phyloP scores from a whole-genome alignment of 2,797 vertebrate genomes.

The Pipistrellus kuhlii region DNA sequence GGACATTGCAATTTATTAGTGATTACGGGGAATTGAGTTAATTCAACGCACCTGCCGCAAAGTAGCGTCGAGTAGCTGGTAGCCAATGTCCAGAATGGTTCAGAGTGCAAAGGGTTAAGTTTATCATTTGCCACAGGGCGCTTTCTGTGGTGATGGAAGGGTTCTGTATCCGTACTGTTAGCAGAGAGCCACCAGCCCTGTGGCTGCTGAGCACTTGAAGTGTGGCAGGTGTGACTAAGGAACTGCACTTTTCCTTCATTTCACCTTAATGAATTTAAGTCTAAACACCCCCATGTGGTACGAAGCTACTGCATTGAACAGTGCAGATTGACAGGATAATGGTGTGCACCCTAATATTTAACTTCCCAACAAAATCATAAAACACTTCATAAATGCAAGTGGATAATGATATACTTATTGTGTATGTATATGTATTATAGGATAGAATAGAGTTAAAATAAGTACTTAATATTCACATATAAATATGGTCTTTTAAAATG shows the following conservation, averaged over 20 bases:
- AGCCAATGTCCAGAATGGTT: too few species aligned
- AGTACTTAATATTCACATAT: constrained; percentile 16
- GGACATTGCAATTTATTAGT: too few species aligned
- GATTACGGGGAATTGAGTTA: too few species aligned
- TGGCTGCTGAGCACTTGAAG: neutral
- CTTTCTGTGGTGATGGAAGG: neutral
- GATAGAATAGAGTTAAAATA: neutral
- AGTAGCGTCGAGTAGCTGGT: too few species aligned
- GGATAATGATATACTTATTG: neutral
- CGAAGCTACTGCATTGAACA: neutral
- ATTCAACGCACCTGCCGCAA: too few species aligned
- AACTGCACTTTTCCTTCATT: neutral
- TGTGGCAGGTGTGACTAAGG: neutral
- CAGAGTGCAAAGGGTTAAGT: too few species aligned
- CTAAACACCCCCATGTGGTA: neutral
- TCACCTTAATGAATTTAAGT: neutral
- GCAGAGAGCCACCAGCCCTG: neutral
- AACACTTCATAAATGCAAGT: neutral
- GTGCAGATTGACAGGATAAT: neutral
- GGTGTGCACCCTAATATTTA: neutral
- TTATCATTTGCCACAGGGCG: neutral
- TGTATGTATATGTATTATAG: neutral
- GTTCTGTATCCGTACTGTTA: neutral
- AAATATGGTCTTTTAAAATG: constrained; percentile 28
- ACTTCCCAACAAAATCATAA: neutral